phyloP scores from a whole-genome alignment of 2,797 vertebrate species.

The Poeciliopsis infans region DNA sequence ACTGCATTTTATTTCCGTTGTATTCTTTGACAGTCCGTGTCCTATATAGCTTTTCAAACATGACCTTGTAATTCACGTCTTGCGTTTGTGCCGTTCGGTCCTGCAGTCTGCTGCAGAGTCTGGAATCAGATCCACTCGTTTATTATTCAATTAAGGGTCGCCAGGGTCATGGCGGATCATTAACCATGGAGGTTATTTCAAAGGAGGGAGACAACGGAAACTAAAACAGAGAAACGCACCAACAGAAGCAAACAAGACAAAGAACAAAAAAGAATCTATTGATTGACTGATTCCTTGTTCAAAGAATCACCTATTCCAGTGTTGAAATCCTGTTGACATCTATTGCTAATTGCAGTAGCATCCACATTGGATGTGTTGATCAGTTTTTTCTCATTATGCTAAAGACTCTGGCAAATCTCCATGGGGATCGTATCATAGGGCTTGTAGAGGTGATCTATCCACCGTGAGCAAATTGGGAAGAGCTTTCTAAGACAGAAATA shows the following conservation, averaged over 20 bases:
- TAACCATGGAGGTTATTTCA: slow-evolving; percentile 72
- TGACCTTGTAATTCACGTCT: slow-evolving; percentile 52
- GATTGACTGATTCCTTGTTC: slow-evolving; percentile 10
- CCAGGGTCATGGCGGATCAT: slow-evolving; percentile 72
- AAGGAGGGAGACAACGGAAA: slow-evolving; percentile 40
- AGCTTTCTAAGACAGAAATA: slow-evolving; percentile 42
- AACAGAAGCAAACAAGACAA: background rate
- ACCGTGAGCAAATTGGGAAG: slow-evolving; percentile 38
- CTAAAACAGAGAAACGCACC: slow-evolving; percentile 28
- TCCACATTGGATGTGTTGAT: slow-evolving; percentile 27
- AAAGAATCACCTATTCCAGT: slow-evolving; percentile 23
- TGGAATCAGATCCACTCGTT: slow-evolving; percentile 75
- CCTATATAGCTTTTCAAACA: background rate
- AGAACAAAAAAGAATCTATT: slow-evolving; percentile 8
- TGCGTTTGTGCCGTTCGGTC: background rate
- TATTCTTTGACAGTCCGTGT: background rate
- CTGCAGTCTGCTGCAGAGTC: slow-evolving; percentile 40
- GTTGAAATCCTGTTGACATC: slow-evolving; percentile 8
- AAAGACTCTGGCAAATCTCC: slow-evolving; percentile 28
- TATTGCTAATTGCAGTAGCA: slow-evolving; percentile 17
- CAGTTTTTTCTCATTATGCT: slow-evolving; percentile 34
- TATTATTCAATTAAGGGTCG: slow-evolving; percentile 80
- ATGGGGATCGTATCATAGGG: slow-evolving; percentile 19
- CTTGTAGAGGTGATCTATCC: slow-evolving; percentile 35
- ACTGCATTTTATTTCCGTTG: background rate